Evolutionary conservation across 2,888 invertebrate species (phyloP).

Genomic region (Apotomis turbidana): DNA sequence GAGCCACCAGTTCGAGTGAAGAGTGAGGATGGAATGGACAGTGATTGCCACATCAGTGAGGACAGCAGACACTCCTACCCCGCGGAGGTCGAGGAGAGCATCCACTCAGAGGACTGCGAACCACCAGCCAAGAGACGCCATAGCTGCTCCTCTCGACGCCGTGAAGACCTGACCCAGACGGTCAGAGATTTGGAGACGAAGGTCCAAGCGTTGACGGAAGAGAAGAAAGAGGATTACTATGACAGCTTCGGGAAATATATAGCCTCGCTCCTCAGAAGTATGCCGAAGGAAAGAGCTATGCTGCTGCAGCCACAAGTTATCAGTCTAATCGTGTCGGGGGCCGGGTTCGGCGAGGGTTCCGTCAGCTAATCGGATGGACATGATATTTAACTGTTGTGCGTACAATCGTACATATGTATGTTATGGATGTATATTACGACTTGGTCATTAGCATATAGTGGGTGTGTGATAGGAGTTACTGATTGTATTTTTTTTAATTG

Average conservation of each 20-base stretch:
- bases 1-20: background rate
- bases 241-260: constrained; percentile 62
- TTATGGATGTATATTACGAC: too few relatives aligned
- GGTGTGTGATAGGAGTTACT: too few relatives aligned
- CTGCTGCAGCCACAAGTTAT: constrained; percentile 54
- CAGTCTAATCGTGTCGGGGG: constrained; percentile 33
- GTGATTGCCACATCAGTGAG: constrained; percentile 17
- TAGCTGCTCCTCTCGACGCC: background rate
- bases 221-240: constrained; percentile 49
- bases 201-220: constrained; percentile 28
- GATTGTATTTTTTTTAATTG: background rate
- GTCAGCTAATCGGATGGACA: constrained; percentile 26
- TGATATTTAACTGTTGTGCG: constrained; percentile 9
- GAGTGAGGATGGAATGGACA: background rate
- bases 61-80: constrained; percentile 19
- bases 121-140: constrained; percentile 12
- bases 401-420: too few relatives aligned
- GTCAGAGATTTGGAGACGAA: constrained; percentile 25
- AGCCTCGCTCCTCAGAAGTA: constrained; percentile 53
- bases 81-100: constrained; percentile 6
- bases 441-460: too few relatives aligned
- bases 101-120: constrained; percentile 17
- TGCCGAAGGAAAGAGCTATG: constrained; percentile 54
- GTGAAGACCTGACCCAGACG: constrained; percentile 21
- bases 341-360: constrained; percentile 21